Base-by-base conservation (phyloP, 2,113 vertebrate species). In the Procavia capensis region DNA sequence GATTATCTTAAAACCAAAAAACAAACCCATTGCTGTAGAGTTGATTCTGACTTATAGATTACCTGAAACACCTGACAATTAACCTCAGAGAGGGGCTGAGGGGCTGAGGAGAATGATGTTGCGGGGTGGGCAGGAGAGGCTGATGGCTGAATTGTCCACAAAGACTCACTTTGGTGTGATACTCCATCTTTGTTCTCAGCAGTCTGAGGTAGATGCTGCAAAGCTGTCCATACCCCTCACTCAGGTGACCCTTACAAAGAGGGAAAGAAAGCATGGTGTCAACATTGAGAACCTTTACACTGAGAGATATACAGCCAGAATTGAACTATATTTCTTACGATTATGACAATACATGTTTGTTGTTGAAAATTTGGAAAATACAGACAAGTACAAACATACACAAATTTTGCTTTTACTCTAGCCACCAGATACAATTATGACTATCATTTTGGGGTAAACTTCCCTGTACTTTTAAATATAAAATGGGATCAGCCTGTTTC, bases 141-240 rank as follows among this genome's bases (percentile, higher is more conserved):
- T 4, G 82, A 29, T 0, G 0, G 36, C 11, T 20, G 75, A 34
- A 2, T 0, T 0, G 27, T 4, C 16, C 0, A 9, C 6, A 5
- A 14, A 72, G 5, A 57, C 97, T 99, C 98, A 99, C 99, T 98
- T 99, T 99, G 96, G 99, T 99, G 98, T 99, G 99, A 97, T 99
- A 99, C 96, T 99, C 99, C 99, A 99, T 99, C 99, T 99, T 99
- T 96, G 99, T 99, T 98, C 99, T 99, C 98, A 99, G 99, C 96
- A 99, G 98, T 98, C 99, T 99, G 99, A 99, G 99, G 99, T 99
- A 99, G 99, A 99, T 98, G 98, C 99, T 99, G 98, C 99, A 99
- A 85, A 99, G 99, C 97, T 99, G 99, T 43, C 99, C 99, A 0
- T 99, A 99, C 88, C 99, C 99, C 98, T 99, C 99, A 0, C 99